Conservation (phyloP, 92 coral and sea anemone species). For the Paramuricea clavata region DNA sequence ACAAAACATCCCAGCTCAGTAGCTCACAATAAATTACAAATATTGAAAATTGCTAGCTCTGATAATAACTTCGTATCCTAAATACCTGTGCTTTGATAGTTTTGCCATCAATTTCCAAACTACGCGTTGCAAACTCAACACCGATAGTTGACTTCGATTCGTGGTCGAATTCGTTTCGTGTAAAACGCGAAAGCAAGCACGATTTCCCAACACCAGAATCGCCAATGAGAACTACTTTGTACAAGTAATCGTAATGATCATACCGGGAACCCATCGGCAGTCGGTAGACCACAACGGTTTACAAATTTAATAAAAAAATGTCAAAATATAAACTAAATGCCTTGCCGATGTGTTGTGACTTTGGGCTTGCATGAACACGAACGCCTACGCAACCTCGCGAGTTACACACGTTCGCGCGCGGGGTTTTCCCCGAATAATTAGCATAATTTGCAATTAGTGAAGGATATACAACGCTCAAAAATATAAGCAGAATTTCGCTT, state of each 20-base stretch:
- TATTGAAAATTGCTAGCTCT: not conserved
- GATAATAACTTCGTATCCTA: not conserved
- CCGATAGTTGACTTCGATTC: conserved; percentile 99
- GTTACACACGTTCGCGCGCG: not conserved
- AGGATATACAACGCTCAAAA: too few relatives aligned
- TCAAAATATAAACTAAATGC: not conserved
- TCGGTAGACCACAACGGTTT: not conserved
- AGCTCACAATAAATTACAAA: not conserved
- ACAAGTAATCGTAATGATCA: conserved; percentile 97
- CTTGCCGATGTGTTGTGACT: not conserved
- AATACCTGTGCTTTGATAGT: conserved; percentile 98
- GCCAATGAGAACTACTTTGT: conserved; percentile 96
- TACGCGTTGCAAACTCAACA: conserved; percentile 97
- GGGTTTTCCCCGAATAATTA: not conserved
- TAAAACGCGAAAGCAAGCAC: conserved; percentile 92
- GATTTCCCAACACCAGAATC: conserved; percentile 99
- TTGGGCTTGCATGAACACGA: conserved; percentile 12
- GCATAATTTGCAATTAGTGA: too few relatives aligned
- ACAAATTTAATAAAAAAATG: not conserved
- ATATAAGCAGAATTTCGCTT: too few relatives aligned
- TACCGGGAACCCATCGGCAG: conserved; percentile 63
- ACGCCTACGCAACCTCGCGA: not conserved
- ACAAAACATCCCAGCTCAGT: not conserved
- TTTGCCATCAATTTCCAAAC: conserved; percentile 92
- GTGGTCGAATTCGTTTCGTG: conserved; percentile 97